phyloP scores from a whole-genome alignment of 2,113 vertebrate species.

The Xiphophorus maculatus region DNA sequence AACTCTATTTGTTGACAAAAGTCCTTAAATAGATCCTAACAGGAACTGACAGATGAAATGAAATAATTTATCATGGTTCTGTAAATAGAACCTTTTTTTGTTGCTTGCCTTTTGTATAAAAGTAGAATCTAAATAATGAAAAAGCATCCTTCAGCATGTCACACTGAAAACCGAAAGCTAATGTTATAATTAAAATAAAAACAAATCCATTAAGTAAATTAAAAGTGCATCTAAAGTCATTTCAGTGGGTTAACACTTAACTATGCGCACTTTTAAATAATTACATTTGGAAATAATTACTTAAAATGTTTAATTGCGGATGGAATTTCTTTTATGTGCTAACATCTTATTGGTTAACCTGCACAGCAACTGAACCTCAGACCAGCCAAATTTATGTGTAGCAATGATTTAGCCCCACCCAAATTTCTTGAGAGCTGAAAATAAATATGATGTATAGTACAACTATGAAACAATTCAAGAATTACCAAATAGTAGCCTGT shows the following conservation, averaged over 20 bases:
- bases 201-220: not conserved
- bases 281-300: too few relatives aligned
- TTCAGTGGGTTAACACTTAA: not conserved
- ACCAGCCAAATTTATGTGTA: not conserved
- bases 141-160: not conserved
- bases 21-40: not conserved
- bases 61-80: slow-evolving; percentile 18
- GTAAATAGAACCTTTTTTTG: not conserved
- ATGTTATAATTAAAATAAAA: not conserved
- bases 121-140: not conserved
- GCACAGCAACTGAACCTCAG: not conserved
- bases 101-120: not conserved
- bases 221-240: not conserved
- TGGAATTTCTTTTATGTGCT: not conserved
- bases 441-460: too few relatives aligned
- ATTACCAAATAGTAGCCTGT: too few relatives aligned
- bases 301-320: not conserved
- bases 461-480: too few relatives aligned
- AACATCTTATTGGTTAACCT: not conserved
- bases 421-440: not conserved
- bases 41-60: slow-evolving; percentile 31
- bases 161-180: not conserved
- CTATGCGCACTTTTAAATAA: too few relatives aligned
- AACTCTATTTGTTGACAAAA: slow-evolving; percentile 6
- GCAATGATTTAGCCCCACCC: not conserved